Evolutionary conservation across 2,888 invertebrate genomes (phyloP).

Genomic region (Rhogogaster chlorosoma): DNA sequence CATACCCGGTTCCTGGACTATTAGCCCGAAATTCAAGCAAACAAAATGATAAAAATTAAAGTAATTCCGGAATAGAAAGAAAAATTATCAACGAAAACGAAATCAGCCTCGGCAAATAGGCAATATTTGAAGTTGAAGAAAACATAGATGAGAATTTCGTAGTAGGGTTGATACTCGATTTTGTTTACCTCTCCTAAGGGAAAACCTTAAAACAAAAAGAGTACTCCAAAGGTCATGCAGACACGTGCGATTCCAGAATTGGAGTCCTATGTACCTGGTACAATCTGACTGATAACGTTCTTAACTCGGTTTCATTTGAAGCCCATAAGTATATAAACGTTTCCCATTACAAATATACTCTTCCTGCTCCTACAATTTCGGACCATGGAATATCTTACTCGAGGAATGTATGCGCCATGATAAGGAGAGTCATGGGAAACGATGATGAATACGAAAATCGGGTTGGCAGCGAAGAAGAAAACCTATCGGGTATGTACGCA

Average conservation of each 20-base stretch:
- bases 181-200: neutral
- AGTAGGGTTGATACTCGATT: conserved; percentile 3
- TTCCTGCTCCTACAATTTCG: too few relatives aligned
- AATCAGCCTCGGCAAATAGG: conserved; percentile 51
- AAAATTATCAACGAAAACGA: conserved; percentile 42
- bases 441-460: too few relatives aligned
- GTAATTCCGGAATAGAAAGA: neutral
- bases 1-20: too few relatives aligned
- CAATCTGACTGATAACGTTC: conserved; percentile 1
- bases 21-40: conserved; percentile 12
- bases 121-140: conserved; percentile 49
- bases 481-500: too few relatives aligned
- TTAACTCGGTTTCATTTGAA: neutral
- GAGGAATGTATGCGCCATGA: too few relatives aligned
- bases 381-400: too few relatives aligned
- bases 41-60: neutral
- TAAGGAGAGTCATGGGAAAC: too few relatives aligned
- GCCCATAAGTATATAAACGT: neutral
- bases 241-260: neutral
- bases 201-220: conserved; percentile 7
- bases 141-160: conserved; percentile 4
- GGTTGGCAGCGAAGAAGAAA: too few relatives aligned
- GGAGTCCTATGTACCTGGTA: conserved; percentile 15
- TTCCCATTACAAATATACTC: too few relatives aligned
- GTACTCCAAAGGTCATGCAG: conserved; percentile 15